phyloP scores from a whole-genome alignment of 2,113 vertebrate species.

The Steatornis caripensis region DNA sequence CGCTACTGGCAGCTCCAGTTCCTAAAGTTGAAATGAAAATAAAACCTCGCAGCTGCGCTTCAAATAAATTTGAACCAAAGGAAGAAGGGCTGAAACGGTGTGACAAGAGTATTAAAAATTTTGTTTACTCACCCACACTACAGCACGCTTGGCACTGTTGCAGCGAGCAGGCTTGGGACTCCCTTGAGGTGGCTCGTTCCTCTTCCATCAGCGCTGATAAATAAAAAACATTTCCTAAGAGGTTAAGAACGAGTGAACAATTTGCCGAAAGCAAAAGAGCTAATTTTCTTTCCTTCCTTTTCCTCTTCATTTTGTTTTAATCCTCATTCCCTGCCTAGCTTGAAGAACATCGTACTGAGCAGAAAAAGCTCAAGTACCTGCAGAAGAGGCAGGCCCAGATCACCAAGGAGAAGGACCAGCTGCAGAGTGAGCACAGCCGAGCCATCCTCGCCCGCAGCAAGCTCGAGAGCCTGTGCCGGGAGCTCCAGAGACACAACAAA shows the following conservation, averaged over 20 bases:
- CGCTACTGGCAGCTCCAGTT: neutral
- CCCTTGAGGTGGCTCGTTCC: neutral
- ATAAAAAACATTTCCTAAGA: neutral
- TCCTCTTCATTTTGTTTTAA: neutral
- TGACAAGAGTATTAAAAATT: neutral
- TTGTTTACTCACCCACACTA: neutral
- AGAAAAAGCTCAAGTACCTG: slow-evolving; percentile 76
- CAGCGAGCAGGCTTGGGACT: neutral
- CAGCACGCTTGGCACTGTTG: neutral
- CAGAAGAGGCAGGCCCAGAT: slow-evolving; percentile 79
- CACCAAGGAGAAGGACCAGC: slow-evolving; percentile 86
- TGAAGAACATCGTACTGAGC: slow-evolving; percentile 77
- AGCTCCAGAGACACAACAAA: slow-evolving; percentile 88
- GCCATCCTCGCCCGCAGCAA: slow-evolving; percentile 84
- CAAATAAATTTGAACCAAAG: neutral
- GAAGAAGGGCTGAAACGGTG: neutral
- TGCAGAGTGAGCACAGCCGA: slow-evolving; percentile 83
- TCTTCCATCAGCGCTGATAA: neutral
- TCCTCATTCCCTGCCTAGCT: slow-evolving; percentile 52
- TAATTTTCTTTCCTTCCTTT: neutral
- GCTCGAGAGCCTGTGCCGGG: slow-evolving; percentile 88
- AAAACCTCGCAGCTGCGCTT: neutral
- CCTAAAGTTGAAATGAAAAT: neutral
- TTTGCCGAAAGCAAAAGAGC: neutral
- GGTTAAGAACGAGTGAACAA: neutral